These are phyloP conservation scores for Amphiura filiformis DNA, from an alignment of 35 echinoderm and acorn worm genomes.

Conservation along the genomic window DNA sequence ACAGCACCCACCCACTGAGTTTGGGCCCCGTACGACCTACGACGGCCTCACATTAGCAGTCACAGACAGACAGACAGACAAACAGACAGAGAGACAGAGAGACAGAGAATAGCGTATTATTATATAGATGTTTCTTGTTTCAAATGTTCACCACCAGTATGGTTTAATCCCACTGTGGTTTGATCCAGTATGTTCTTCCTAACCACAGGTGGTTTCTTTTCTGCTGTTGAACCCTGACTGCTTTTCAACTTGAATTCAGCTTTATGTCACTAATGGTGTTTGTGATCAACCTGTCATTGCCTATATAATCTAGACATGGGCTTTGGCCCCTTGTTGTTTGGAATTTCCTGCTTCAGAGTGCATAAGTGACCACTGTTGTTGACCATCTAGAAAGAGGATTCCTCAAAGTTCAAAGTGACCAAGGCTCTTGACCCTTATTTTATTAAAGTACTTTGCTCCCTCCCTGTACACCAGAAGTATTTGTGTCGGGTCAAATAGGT, in stretches of 20 bases:
- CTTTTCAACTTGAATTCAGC: background rate
- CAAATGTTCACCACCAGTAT: no score
- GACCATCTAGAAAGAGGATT: background rate
- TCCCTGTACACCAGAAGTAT: no score
- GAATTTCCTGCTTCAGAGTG: background rate
- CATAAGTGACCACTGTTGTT: background rate
- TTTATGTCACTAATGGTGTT: background rate
- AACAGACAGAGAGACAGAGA: no score
- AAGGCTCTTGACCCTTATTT: background rate
- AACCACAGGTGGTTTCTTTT: slow-evolving; percentile 2
- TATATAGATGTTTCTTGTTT: no score
- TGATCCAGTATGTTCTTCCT: background rate
- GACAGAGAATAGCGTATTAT: no score
- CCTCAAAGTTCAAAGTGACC: background rate
- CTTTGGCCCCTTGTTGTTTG: background rate
- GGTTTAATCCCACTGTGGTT: no score
- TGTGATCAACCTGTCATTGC: background rate
- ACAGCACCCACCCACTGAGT: no score
- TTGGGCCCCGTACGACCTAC: no score
- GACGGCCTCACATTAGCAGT: no score
- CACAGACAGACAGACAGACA: no score
- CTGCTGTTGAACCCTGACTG: background rate
- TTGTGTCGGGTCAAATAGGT: no score
- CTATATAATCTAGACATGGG: background rate
- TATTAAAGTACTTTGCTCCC: background rate